Evolutionary conservation across 2,113 vertebrate genomes (phyloP).

Genomic region (Corvus hawaiiensis): DNA sequence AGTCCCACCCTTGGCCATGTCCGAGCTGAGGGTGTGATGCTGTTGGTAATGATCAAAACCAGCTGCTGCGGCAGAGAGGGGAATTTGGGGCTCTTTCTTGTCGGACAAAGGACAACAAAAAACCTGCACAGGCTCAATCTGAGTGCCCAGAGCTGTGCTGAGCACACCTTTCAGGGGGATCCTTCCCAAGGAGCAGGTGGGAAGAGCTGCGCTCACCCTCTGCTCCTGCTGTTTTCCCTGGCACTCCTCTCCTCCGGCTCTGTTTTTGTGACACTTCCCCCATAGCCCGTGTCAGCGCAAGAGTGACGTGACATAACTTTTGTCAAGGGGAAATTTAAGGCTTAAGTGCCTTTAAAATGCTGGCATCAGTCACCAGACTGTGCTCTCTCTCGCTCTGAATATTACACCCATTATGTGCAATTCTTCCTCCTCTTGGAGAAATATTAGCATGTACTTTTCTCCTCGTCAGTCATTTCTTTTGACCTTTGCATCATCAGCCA

Average conservation of each 20-base stretch:
- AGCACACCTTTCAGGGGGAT: not conserved
- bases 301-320: constrained; percentile 40
- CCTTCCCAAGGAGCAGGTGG: not conserved
- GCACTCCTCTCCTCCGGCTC: not conserved
- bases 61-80: not conserved
- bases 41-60: not conserved
- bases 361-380: constrained; percentile 13
- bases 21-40: not conserved
- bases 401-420: constrained; percentile 54
- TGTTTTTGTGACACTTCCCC: constrained; percentile 1
- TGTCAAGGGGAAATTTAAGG: constrained; percentile 47
- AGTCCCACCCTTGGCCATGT: constrained; percentile 2
- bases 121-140: rapidly evolving
- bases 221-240: not conserved
- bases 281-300: not conserved
- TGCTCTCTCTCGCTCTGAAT: not conserved
- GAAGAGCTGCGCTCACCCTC: not conserved
- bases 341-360: constrained; percentile 65
- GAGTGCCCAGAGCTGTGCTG: not conserved
- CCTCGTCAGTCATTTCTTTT: not conserved
- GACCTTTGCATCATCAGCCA: not conserved
- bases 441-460: constrained; percentile 50
- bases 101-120: rapidly evolving
- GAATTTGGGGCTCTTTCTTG: rapidly evolving
- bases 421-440: constrained; percentile 32